A percentile compares a stretch with the other conserved stretches of the same genome.
phyloP scores from a whole-genome alignment of 37 sponge, comb jelly and placozoan genomes.

The Theonella swinhoei region DNA sequence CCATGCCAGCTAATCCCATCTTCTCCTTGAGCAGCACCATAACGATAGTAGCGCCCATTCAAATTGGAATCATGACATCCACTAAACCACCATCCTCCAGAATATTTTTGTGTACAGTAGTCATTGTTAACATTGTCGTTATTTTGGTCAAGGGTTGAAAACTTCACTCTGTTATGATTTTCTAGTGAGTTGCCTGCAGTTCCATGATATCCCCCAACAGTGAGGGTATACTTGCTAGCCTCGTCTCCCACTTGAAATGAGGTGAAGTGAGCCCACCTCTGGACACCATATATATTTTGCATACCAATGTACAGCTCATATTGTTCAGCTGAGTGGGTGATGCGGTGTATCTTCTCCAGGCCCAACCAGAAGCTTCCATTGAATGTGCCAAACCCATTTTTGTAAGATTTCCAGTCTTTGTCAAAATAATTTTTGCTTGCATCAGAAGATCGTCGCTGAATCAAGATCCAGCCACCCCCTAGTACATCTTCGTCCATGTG shows the following conservation, averaged over 20 bases:
- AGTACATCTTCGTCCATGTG: slow-evolving; percentile 58
- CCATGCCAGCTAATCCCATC: slow-evolving; percentile 61
- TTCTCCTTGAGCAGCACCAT: background rate
- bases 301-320: slow-evolving; percentile 44
- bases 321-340: slow-evolving; percentile 25
- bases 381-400: slow-evolving; percentile 61
- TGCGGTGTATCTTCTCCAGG: slow-evolving; percentile 52
- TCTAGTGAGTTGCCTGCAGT: slow-evolving; percentile 23
- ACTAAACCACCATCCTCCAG: slow-evolving; percentile 62
- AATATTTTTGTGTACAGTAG: slow-evolving; percentile 20
- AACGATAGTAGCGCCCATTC: slow-evolving; percentile 34
- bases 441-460: slow-evolving; percentile 44
- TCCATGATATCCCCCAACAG: slow-evolving; percentile 1
- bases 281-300: background rate
- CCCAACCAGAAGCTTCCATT: slow-evolving; percentile 76
- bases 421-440: slow-evolving; percentile 32
- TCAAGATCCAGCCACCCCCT: slow-evolving; percentile 69
- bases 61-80: slow-evolving; percentile 48
- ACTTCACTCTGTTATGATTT: slow-evolving; percentile 38
- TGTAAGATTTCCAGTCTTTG: slow-evolving; percentile 32
- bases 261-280: slow-evolving; percentile 11
- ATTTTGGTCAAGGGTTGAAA: slow-evolving; percentile 61
- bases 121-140: background rate
- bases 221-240: slow-evolving; percentile 19
- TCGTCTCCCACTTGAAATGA: slow-evolving; percentile 26